Evolutionary conservation across 2,113 vertebrate genomes (phyloP).

Genomic region (Gopherus flavomarginatus): DNA sequence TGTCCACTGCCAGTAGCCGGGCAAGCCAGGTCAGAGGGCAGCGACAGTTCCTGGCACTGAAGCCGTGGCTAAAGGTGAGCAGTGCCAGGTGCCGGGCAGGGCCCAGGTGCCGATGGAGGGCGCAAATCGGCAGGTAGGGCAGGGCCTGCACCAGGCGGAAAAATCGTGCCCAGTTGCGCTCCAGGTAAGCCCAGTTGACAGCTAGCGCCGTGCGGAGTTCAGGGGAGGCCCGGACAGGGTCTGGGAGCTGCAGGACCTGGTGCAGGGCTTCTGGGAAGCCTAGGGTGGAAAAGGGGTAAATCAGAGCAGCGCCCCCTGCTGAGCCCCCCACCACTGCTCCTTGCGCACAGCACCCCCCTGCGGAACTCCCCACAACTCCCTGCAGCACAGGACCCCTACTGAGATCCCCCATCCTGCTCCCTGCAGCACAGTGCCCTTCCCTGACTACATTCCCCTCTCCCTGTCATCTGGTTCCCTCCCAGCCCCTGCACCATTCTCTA

Average conservation of each 20-base stretch:
- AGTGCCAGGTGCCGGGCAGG: conserved; percentile 72
- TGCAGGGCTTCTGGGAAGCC: conserved; percentile 67
- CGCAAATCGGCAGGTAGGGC: conserved; percentile 80
- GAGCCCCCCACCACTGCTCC: not conserved
- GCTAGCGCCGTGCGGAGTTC: not conserved
- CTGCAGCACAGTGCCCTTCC: not conserved
- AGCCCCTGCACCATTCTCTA: not conserved
- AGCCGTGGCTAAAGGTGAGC: conserved; percentile 81
- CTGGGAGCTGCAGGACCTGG: conserved; percentile 68
- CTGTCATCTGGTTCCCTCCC: not conserved
- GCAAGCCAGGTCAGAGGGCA: not conserved
- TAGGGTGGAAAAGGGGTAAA: not conserved
- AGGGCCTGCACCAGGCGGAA: conserved; percentile 71
- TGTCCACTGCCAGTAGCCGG: not conserved
- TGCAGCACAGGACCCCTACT: not conserved
- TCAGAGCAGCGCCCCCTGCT: not conserved
- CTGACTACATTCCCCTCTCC: not conserved
- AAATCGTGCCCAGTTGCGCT: conserved; percentile 55
- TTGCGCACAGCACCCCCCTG: not conserved
- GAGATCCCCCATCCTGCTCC: too few relatives aligned
- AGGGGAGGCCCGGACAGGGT: not conserved
- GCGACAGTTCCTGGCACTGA: conserved; percentile 80
- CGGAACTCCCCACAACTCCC: not conserved
- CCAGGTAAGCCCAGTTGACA: conserved; percentile 19
- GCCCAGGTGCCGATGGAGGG: conserved; percentile 81